Conservation (phyloP, 2,797 vertebrate genomes). For the Tokudaia muenninki region DNA sequence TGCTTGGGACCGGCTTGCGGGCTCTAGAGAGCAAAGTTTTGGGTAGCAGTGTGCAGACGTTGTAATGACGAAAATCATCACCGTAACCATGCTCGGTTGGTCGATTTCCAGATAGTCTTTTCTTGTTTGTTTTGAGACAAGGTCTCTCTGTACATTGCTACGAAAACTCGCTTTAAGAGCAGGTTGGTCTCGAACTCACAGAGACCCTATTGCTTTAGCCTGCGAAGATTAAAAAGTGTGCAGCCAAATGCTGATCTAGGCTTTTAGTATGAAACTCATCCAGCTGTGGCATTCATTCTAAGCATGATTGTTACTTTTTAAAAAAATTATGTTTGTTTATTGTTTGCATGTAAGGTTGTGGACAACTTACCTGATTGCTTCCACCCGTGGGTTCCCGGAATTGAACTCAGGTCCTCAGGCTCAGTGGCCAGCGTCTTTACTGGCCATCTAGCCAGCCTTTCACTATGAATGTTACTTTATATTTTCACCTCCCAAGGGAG, state of each 20-base stretch:
- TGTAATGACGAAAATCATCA: background rate
- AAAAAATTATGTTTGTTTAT: background rate
- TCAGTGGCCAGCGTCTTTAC: background rate
- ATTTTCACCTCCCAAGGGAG: background rate
- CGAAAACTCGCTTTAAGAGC: background rate
- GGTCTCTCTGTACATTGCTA: background rate
- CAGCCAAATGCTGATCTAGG: background rate
- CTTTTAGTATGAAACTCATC: background rate
- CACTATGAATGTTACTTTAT: background rate
- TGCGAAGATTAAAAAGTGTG: background rate
- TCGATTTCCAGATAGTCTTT: background rate
- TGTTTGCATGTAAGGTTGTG: background rate
- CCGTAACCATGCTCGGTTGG: background rate
- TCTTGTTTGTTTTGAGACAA: background rate
- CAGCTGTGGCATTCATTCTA: background rate
- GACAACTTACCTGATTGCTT: background rate
- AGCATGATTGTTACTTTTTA: background rate
- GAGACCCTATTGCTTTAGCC: background rate
- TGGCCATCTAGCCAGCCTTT: background rate
- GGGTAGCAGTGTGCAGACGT: background rate
- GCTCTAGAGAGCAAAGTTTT: background rate
- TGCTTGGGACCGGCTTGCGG: background rate
- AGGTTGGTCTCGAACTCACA: background rate
- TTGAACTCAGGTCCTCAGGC: background rate
- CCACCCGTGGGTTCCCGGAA: background rate